A percentile compares a stretch with the other conserved stretches of the same genome.
phyloP scores from a whole-genome alignment of 2,888 invertebrate species.

The Chrysodeixis includens region DNA sequence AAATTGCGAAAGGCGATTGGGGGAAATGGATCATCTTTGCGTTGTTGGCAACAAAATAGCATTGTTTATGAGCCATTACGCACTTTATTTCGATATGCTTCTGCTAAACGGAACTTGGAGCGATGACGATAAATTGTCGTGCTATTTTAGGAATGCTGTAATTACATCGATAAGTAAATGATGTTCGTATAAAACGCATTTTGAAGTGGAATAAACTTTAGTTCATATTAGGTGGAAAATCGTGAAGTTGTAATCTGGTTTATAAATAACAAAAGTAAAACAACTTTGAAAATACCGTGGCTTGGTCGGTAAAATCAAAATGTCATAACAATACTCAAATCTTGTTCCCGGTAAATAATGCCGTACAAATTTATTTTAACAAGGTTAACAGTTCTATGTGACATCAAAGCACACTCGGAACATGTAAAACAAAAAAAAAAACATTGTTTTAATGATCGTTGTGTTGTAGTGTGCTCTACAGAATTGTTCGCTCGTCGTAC shows the following conservation, averaged over 20 bases:
- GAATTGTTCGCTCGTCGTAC: conserved; percentile 32
- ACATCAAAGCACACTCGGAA: conserved; percentile 38
- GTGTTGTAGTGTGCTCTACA: conserved; percentile 37
- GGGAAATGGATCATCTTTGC: conserved; percentile 35
- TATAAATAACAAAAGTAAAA: no score
- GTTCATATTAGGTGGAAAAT: neutral
- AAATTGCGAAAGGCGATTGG: conserved; percentile 33
- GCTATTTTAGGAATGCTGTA: neutral
- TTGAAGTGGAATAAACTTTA: neutral
- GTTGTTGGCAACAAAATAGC: conserved; percentile 30
- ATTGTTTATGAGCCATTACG: conserved; percentile 44
- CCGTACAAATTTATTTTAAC: conserved; percentile 9
- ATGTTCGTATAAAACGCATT: no score
- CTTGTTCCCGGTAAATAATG: neutral
- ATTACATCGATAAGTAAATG: neutral
- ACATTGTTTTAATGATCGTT: conserved; percentile 48
- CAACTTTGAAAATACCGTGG: no score
- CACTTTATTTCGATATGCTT: conserved; percentile 38
- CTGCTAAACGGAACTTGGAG: conserved; percentile 9
- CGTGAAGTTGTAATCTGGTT: no score
- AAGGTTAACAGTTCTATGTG: conserved; percentile 9
- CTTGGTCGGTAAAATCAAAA: no score
- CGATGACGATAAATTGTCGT: conserved; percentile 14
- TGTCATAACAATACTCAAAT: neutral
- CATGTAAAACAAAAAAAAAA: conserved; percentile 33